Conservation (phyloP, 2,797 vertebrate species). For the Dendrocincla fuliginosa region DNA sequence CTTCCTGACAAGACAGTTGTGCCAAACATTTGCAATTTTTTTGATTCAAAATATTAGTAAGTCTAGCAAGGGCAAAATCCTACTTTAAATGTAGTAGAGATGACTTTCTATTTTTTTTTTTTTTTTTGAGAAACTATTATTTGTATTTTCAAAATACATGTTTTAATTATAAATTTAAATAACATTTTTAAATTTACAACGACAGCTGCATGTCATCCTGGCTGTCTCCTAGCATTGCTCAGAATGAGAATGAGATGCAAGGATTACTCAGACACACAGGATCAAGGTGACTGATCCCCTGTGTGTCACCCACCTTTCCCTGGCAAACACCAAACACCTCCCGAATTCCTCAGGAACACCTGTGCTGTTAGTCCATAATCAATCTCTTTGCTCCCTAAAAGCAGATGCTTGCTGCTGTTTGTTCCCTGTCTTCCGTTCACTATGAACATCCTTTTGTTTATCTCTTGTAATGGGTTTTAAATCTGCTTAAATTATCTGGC, state of each 20-base stretch:
- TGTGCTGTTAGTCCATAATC: rapidly evolving
- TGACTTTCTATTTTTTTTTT: background rate
- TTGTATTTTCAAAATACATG: background rate
- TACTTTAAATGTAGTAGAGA: background rate
- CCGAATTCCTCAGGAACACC: background rate
- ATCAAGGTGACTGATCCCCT: background rate
- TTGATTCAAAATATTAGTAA: background rate
- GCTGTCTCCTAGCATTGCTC: background rate
- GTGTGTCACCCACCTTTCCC: rapidly evolving
- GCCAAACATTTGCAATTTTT: background rate
- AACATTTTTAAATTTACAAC: background rate
- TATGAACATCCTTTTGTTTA: background rate
- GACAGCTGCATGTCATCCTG: background rate
- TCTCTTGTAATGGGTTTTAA: background rate
- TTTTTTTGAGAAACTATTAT: background rate
- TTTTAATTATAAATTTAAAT: background rate
- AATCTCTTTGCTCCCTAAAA: background rate
- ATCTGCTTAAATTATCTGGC: background rate
- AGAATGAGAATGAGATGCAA: background rate
- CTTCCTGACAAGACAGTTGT: background rate
- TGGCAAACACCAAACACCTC: background rate
- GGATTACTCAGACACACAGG: background rate
- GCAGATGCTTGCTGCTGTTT: background rate
- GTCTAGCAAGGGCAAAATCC: background rate
- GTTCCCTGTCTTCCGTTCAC: background rate